phyloP scores from a whole-genome alignment of 2,888 invertebrate species.

The Thymelicus sylvestris region DNA sequence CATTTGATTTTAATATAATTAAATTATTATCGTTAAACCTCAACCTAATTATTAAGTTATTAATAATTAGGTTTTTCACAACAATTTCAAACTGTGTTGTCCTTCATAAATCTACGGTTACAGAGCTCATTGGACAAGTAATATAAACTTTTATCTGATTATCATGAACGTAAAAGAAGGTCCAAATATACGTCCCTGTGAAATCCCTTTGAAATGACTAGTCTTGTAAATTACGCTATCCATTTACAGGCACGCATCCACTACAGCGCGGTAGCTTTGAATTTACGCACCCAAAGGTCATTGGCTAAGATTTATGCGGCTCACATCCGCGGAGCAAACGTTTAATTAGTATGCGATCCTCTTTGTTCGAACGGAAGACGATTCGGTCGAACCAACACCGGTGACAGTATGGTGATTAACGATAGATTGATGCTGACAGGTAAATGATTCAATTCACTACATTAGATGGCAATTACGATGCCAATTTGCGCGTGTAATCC shows the following conservation, averaged over 20 bases:
- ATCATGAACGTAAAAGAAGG: not conserved
- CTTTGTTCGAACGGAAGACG: conserved; percentile 58
- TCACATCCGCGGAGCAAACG: conserved; percentile 55
- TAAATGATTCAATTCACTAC: conserved; percentile 39
- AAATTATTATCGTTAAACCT: no score
- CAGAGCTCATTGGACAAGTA: no score
- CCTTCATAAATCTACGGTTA: no score
- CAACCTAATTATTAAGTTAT: no score
- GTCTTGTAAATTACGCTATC: conserved; percentile 28
- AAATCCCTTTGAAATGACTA: conserved; percentile 23
- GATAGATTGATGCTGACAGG: conserved; percentile 46
- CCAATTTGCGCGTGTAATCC: conserved; percentile 35
- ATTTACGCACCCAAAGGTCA: conserved; percentile 47
- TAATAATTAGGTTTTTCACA: no score
- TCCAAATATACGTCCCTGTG: conserved; percentile 31
- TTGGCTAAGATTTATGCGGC: conserved; percentile 57
- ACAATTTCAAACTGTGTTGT: no score
- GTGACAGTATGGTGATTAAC: conserved; percentile 52
- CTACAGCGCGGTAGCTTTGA: conserved; percentile 33
- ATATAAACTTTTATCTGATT: not conserved
- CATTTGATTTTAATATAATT: no score
- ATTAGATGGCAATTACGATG: conserved; percentile 33
- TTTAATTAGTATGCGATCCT: conserved; percentile 66
- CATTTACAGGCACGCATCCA: conserved; percentile 33
- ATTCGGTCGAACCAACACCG: conserved; percentile 48